Evolutionary conservation across 2,888 invertebrate species (phyloP).

Genomic region (Andrena chrysosceles): DNA sequence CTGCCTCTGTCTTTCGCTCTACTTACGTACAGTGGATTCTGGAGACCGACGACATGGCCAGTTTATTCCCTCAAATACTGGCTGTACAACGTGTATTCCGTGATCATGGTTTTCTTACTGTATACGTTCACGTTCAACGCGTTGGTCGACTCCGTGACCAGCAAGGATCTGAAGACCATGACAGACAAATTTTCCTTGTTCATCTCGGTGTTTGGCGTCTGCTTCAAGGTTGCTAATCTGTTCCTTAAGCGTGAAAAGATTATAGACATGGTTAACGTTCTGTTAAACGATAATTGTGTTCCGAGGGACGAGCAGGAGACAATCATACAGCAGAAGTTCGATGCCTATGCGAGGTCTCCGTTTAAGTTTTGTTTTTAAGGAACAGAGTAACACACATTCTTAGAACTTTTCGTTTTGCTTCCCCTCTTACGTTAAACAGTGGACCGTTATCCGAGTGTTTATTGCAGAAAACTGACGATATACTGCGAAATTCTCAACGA

Average conservation of each 20-base stretch:
- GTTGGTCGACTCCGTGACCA: slow-evolving; percentile 43
- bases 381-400: no score
- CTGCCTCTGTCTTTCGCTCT: slow-evolving; percentile 57
- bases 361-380: slow-evolving; percentile 9
- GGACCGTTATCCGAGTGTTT: background rate
- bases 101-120: slow-evolving; percentile 47
- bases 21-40: slow-evolving; percentile 60
- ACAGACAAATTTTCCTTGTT: slow-evolving; percentile 67
- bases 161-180: slow-evolving; percentile 51
- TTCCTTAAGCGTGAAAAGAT: slow-evolving; percentile 54
- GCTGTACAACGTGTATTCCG: slow-evolving; percentile 58
- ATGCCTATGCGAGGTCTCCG: slow-evolving; percentile 62
- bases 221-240: slow-evolving; percentile 63
- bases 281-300: slow-evolving; percentile 44
- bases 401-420: no score
- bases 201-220: slow-evolving; percentile 66
- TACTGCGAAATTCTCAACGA: slow-evolving; percentile 67
- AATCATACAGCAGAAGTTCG: slow-evolving; percentile 57
- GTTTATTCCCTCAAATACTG: slow-evolving; percentile 40
- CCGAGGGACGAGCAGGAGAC: slow-evolving; percentile 56
- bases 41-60: slow-evolving; percentile 61
- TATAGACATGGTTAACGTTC: slow-evolving; percentile 50
- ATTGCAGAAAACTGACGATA: slow-evolving; percentile 50
- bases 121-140: slow-evolving; percentile 43
- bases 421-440: no score